Base-by-base conservation (phyloP, 1,140 invertebrate species). In the Bombus picipes region DNA sequence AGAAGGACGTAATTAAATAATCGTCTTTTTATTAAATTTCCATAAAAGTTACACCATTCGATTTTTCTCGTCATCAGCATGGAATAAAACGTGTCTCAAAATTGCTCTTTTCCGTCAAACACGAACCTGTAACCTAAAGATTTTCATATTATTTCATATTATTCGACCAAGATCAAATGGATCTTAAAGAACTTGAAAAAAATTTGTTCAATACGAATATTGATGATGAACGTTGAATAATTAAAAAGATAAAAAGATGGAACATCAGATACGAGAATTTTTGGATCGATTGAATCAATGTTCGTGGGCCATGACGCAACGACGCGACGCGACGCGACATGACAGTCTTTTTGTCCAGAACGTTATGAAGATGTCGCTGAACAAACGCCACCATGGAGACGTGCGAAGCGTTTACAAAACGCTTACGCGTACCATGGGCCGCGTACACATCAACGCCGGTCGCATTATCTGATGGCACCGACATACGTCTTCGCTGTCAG, bases 401-500 rank as follows among this genome's bases (percentile, higher is more conserved):
- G 65, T 86, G 81, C 85, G 81, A 90, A 79, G 74, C 82, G 85
- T 90, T 90, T 89, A 89, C 88, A 79, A 89, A 89, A 87, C 77
- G 80, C 41, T 89, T 70, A 77, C 72, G 72, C 66, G 62, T 81
- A 85, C 41, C 70, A 83, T 43, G 66, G 75, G 71, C 73, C 78
- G 83, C 71, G 32, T 70, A 59, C 76, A 88, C 89, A 87, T 85
- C 81, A 74, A 86, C 82, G 53, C 87, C 85, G 68, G 39, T 70
- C 78, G 79, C 82, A 90, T 90, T 90, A 90, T 90, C 88, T 90
- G 89, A 90, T 90, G 86, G 74, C 79, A 89, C 75, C 79, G 88
- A 90, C 88, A 90, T 90, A 90, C 82, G 82, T 90, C 89, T 90
- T 90, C 86, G 86, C 89, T 90, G 89, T 90, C 89, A 90, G 82